Evolutionary conservation across 2,888 invertebrate species (phyloP), one percentile per base, ranked within the genome.

Genomic region (Euclidia mi): DNA sequence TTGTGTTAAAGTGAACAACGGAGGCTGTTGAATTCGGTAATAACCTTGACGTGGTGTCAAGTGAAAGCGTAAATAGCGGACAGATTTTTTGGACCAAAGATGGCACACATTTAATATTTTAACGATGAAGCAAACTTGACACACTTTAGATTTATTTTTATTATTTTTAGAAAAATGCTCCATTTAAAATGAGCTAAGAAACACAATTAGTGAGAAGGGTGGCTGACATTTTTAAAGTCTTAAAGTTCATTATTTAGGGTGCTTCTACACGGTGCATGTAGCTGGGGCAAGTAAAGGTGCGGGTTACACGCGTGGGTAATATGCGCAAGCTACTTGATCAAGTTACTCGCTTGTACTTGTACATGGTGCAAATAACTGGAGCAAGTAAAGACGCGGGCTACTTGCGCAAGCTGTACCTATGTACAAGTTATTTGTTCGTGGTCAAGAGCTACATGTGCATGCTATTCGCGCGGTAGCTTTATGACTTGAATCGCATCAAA

Each of bases 61-160:
- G n/a, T 6, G 25, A 45, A 35, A 25, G 45, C 45, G 25, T 15
- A 29, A 42, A 42, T 14, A 29, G 15, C 28, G 15, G 1, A 28
- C 42, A 29, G 29, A 3, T 9, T 15, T 42, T 14, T 42, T 10
- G 29, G 18, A 11, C 10, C 15, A 3, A 17, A 38, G 14, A 15
- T 42, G 28, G 42, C 42, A 29, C 42, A 29, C 42, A 15, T 29
- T 42, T 42, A n/a, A 42, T 15, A 15, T 15, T 42, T 28, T 29
- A 29, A 29, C 42, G 34, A 7, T 32, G 44, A 2, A 3, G 12
- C 12, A 38, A 38, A 38, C 37, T 38, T 38, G 37, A 38, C 37
- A 38, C 37, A 17, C 9, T 14, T 38, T 18, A 2, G 17, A 34
- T 34, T 34, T n/a, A 34, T 12, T 34, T 31, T 31, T n/a, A 11